phyloP scores from a whole-genome alignment of 2,797 vertebrate species.

The Gallirallus australis region DNA sequence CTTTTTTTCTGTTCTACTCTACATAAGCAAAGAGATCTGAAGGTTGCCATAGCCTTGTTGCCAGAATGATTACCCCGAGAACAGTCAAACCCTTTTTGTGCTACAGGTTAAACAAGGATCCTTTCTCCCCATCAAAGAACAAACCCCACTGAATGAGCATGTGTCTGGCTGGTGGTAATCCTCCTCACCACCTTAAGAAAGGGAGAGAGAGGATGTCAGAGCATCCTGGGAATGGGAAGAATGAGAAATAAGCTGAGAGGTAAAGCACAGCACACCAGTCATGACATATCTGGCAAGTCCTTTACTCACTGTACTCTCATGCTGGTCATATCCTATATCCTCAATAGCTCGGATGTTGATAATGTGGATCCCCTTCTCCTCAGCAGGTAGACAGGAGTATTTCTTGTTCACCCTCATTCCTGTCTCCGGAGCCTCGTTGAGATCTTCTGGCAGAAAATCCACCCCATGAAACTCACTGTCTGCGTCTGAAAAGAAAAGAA shows the following conservation, averaged over 20 bases:
- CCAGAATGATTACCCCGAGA: neutral
- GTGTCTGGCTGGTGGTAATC: neutral
- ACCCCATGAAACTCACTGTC: conserved; percentile 74
- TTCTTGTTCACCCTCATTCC: conserved; percentile 86
- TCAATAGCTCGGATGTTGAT: conserved; percentile 81
- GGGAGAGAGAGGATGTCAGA: neutral
- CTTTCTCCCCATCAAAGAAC: neutral
- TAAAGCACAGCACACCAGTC: neutral
- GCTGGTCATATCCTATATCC: conserved; percentile 83
- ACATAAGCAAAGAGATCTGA: neutral
- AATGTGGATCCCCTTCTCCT: conserved; percentile 86
- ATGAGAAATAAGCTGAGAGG: neutral
- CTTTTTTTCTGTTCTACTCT: neutral
- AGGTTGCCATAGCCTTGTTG: neutral
- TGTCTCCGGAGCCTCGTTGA: conserved; percentile 37
- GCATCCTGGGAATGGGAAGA: neutral
- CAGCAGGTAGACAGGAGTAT: conserved; percentile 84
- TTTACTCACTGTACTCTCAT: conserved; percentile 85
- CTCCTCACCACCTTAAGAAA: neutral
- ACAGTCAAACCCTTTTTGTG: neutral
- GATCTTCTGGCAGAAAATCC: conserved; percentile 75
- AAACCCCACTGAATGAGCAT: neutral
- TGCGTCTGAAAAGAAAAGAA: conserved; percentile 64
- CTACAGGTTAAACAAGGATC: neutral
- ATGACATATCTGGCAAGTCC: neutral